phyloP scores from a whole-genome alignment of 2,113 vertebrate species.

The Anas platyrhynchos region DNA sequence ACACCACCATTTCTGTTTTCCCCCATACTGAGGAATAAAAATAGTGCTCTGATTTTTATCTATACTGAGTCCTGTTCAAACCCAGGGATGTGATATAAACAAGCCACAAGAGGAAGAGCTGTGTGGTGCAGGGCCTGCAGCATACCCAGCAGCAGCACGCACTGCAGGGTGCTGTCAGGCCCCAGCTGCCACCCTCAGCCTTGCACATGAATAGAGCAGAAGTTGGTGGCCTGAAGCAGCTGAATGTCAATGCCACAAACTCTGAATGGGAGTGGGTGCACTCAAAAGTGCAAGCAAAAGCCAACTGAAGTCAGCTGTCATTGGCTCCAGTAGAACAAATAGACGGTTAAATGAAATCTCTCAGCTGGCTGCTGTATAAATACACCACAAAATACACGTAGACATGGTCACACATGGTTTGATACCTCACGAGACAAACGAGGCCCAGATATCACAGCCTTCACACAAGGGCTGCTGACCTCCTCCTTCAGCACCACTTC shows the following conservation, averaged over 20 bases:
- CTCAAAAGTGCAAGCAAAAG: background rate
- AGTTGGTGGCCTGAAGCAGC: background rate
- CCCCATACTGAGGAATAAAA: background rate
- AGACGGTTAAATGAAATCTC: background rate
- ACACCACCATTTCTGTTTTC: background rate
- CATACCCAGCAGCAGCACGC: fast-evolving
- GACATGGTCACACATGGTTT: background rate
- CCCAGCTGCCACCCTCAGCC: background rate
- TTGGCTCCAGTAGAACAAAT: background rate
- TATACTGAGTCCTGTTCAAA: background rate
- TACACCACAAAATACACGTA: background rate
- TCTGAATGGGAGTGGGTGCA: background rate
- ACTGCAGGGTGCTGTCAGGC: fast-evolving
- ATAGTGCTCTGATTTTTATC: background rate
- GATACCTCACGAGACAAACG: fast-evolving
- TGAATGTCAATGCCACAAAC: background rate
- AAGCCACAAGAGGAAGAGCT: background rate
- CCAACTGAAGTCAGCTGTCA: background rate
- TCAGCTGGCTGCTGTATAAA: background rate
- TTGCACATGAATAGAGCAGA: fast-evolving
- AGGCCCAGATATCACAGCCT: background rate
- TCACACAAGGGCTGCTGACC: background rate
- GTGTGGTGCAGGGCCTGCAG: background rate
- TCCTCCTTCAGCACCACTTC: background rate
- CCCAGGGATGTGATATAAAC: fast-evolving